Evolutionary conservation across 2,797 vertebrate genomes (phyloP), one percentile per base, ranked within the genome.

Genomic region (Pristis pectinata): DNA sequence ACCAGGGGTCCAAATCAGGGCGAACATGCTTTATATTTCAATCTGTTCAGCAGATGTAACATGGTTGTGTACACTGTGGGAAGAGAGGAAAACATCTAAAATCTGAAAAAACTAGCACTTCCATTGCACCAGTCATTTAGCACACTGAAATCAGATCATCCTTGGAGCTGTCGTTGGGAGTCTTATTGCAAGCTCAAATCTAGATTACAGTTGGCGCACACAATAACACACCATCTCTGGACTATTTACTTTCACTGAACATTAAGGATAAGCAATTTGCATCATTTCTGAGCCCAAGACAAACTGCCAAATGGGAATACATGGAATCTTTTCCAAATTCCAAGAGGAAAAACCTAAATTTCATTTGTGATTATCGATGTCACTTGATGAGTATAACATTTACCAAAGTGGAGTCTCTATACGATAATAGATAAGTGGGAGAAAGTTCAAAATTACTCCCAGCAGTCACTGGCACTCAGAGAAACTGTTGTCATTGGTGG

Each of bases 351-450:
- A 91, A 37, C 87, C 22, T 67, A n/a, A 64, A 64, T 91, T 91
- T 67, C 3, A 22, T 80, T 44, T 22, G 13, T 61, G 61, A 37
- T 11, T 24, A 24, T 61, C 10, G 59, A 91, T 22, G 17, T 91
- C 59, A 91, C 61, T 91, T 91, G 85, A 89, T 89, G 87, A 91
- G n/a, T 64, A 41, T 91, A 64, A 91, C 87, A 91, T 67, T 41
- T 91, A 64, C 59, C 87, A 64, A 91, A 80, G 77, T 41, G 77
- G 24, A 19, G 41, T 80, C 37, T 80, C 77, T 41, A 44, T 80
- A 80, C 37, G 41, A 24, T 17, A 64, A 41, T 15, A 17, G 17
- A 91, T 37, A 91, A 24, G 5, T 64, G 87, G 59, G n/a, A 61
- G 87, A 37, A 91, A 56, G 82, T 85, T 85, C 49, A 85, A 56